Percentiles rank a stretch among this genome's conserved stretches.
Evolutionary conservation across 2,113 vertebrate species (phyloP).

Genomic region (Caranx melampygus): DNA sequence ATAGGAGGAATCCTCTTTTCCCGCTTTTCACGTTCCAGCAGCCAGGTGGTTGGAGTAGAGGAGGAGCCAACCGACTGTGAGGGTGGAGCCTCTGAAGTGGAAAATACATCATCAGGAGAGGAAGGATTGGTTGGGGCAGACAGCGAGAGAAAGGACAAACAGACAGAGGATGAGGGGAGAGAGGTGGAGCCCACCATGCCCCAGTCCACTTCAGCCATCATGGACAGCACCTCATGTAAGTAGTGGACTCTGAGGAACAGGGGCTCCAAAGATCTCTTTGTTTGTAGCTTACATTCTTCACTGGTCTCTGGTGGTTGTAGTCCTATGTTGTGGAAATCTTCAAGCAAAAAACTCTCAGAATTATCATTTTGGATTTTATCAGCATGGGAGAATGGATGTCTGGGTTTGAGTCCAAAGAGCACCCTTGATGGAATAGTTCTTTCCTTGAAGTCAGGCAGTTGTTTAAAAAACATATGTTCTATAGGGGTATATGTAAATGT

Average conservation of each 20-base stretch:
- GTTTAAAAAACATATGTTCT: too few species aligned
- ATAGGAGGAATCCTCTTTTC: conserved; percentile 96
- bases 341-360: too few species aligned
- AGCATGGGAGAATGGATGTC: too few species aligned
- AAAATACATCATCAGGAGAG: conserved; percentile 33
- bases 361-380: too few species aligned
- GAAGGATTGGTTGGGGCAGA: conserved; percentile 50
- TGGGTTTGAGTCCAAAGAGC: too few species aligned
- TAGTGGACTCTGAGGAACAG: conserved; percentile 8
- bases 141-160: conserved; percentile 76
- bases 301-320: too few species aligned
- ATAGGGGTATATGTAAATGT: too few species aligned
- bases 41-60: conserved; percentile 81
- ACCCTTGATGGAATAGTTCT: too few species aligned
- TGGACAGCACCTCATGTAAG: conserved; percentile 89
- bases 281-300: too few species aligned
- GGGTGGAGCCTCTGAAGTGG: conserved; percentile 77
- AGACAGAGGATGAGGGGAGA: conserved; percentile 79
- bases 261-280: too few species aligned
- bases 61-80: conserved; percentile 77
- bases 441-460: too few species aligned
- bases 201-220: conserved; percentile 86
- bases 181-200: conserved; percentile 76
- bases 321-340: too few species aligned
- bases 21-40: conserved; percentile 90